phyloP scores from a whole-genome alignment of 2,888 invertebrate species.

The Magallana nippona region DNA sequence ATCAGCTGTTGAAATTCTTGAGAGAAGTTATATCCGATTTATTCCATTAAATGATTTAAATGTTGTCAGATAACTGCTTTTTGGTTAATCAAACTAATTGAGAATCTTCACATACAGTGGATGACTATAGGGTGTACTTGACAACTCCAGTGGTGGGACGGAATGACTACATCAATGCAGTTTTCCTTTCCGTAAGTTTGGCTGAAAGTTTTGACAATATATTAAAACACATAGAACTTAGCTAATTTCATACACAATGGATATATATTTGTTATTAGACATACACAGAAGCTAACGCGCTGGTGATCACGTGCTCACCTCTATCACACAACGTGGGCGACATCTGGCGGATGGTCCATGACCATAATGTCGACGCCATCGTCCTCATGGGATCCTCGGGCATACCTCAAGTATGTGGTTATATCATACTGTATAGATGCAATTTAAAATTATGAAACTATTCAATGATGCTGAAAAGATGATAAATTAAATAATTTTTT shows the following conservation, averaged over 20 bases:
- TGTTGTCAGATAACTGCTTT: too few relatives aligned
- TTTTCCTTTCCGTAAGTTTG: conserved; percentile 28
- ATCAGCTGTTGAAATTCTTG: too few relatives aligned
- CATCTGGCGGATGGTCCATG: conserved; percentile 21
- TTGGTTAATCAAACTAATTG: background rate
- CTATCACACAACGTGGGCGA: conserved; percentile 24
- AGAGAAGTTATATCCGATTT: too few relatives aligned
- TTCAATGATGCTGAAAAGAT: background rate
- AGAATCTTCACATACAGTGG: background rate
- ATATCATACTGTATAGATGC: background rate
- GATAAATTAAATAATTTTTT: too few relatives aligned
- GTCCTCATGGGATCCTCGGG: conserved; percentile 20
- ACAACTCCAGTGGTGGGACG: conserved; percentile 8
- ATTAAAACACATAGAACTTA: too few relatives aligned
- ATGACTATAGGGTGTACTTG: conserved; percentile 11
- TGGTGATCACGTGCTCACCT: background rate
- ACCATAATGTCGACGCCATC: conserved; percentile 11
- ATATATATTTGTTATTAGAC: background rate
- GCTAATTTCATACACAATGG: too few relatives aligned
- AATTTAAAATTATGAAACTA: background rate
- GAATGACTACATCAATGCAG: conserved; percentile 28
- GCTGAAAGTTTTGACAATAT: background rate
- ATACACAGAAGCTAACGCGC: conserved; percentile 6
- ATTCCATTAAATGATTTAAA: too few relatives aligned
- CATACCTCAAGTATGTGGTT: background rate